Conservation (phyloP, 2,797 vertebrate species). For the Xenentodon cancila region DNA sequence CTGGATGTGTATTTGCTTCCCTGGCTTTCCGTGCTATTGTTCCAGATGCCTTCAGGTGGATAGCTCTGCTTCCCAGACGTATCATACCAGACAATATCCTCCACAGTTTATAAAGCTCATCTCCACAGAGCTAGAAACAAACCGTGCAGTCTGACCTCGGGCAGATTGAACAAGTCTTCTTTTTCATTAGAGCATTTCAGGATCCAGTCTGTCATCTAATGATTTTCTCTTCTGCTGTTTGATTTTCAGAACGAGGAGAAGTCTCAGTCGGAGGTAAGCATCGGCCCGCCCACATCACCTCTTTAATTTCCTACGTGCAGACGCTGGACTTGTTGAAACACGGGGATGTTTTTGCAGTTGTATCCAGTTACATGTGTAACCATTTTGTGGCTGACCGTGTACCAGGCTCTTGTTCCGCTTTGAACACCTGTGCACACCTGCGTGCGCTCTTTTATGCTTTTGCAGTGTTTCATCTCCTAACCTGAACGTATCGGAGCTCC, state of each 20-base stretch:
- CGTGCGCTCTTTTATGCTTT: not conserved
- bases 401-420: constrained; percentile 43
- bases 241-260: constrained; percentile 94
- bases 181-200: constrained; percentile 26
- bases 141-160: constrained; percentile 14
- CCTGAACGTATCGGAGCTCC: constrained; percentile 30
- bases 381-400: constrained; percentile 50
- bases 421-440: constrained; percentile 60
- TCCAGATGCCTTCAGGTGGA: constrained; percentile 65
- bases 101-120: constrained; percentile 39
- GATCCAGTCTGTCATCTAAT: constrained; percentile 35
- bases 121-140: constrained; percentile 35
- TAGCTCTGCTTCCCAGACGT: constrained; percentile 65
- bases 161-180: constrained; percentile 17
- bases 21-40: constrained; percentile 57
- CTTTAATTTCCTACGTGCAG: constrained; percentile 53
- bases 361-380: constrained; percentile 63
- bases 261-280: constrained; percentile 96
- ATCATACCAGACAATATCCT: constrained; percentile 54
- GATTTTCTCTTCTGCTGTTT: constrained; percentile 52
- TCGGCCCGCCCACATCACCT: constrained; percentile 31
- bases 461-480: constrained; percentile 25
- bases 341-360: constrained; percentile 43
- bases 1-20: constrained; percentile 20
- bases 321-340: constrained; percentile 58